Evolutionary conservation across 2,888 invertebrate species (phyloP), one percentile per base, ranked within the genome.

Genomic region (Cataglyphis altisquamis): DNA sequence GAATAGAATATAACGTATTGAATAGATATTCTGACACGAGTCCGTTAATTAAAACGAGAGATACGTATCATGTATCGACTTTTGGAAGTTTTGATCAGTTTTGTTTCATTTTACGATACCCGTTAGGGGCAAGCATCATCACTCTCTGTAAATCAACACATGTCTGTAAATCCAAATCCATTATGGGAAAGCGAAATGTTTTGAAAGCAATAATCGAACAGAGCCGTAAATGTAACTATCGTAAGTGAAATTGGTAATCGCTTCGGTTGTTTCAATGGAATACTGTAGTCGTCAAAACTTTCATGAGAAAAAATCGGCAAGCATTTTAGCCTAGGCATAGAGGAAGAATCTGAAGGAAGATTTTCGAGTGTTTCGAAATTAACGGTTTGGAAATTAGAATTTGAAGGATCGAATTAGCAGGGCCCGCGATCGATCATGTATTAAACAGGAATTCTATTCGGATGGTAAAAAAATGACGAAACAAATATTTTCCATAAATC

Each of bases 81-180:
- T 32, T 70, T 70, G 45, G 25, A 70, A 70, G 21, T 48, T 32
- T 48, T 52, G 39, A 80, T 64, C 81, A 73, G 74, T 36, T 73
- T 80, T 21, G 32, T 10, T 81, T 55, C 32, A 64, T 78, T 82
- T 78, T 74, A 29, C 81, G 81, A 82, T 82, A 84, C 82, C 66
- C 64, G 75, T 80, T 82, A 72, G 68, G 66, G 63, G 32, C 72
- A 21, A 80, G 81, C 32, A 62, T 63, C 80, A 64, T 80, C 63
- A 55, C 63, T 63, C 48, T 80, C 29, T 29, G 29, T 29, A 29
- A 29, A 29, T 29, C 29, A 64, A 82, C 64, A 52, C n/a, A 52
- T 52, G 41, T 60, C 63, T 83, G 66, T 78, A 84, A 82, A 86
- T 86, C 68, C 75, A 77, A 85, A 80, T 74, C 75, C 45, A 73